Base-by-base conservation (phyloP, 1,140 invertebrate genomes). In the Maniola jurtina region DNA sequence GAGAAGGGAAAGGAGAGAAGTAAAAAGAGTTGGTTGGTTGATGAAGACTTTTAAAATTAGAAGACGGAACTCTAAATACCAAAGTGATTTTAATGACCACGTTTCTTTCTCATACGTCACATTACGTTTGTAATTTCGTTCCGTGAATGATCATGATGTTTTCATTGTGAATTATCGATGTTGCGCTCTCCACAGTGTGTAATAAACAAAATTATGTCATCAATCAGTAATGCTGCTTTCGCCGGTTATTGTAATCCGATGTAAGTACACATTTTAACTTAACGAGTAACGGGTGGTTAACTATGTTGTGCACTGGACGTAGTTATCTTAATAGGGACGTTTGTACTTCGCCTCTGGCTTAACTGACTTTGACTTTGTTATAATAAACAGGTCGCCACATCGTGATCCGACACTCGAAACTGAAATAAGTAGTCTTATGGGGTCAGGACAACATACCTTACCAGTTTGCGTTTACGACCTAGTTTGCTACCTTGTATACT, bases 161-260 rank as follows among this genome's bases (percentile, higher is more conserved):
- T 76, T 72, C 67, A 76, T 76, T 75, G 71, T 80, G 71, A 75
- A 72, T 80, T 77, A 76, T 79, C 74, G 70, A 71, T 67, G 69
- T 38, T 48, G 47, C 64, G 60, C 64, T 47, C 63, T 55, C 52
- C 34, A 54, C 4, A 7, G 25, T 54, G 50, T 54, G 33, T 54
- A 62, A 56, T 58, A 55, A 62, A 59, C 16, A 57, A 59, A 66
- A 70, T 66, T 54, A 66, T 66, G 42, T 70, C 68, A 66, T 70
- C 58, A 70, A 62, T 70, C 68, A 66, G 58, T 50, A 48, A 25
- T 40, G 38, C 33, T 38, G 42, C 50, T 66, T 61, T 60, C 50
- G 48, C 36, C 14, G 33, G 33, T 54, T 61, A 66, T 54, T 66
- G 47, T 66, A 54, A 66, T 52, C 55, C 61, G 52, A 60, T 66